Evolutionary conservation across 2,888 invertebrate genomes (phyloP), one percentile per base, ranked within the genome.

Genomic region (Carcina quercana): DNA sequence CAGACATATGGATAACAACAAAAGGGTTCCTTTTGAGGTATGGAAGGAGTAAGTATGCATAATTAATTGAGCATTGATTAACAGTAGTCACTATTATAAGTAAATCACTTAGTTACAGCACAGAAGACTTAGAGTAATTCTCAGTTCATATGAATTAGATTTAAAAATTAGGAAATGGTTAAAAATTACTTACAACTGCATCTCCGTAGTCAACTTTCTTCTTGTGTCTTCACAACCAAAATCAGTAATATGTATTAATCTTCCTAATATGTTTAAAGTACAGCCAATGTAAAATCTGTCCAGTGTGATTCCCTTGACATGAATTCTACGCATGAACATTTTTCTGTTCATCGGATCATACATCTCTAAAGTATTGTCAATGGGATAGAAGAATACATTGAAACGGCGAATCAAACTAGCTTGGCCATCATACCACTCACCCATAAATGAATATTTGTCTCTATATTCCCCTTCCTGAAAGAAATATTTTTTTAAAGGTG

Each of bases 391-490:
- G 50, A 90, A 90, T 28, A 96, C 72, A 52, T 89, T 86, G 66
- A 94, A 96, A 40, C 89, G 88, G 50, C 92, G 89, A 13, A 89
- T 73, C 10, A 92, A 85, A 22, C 89, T 89, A 0, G 94, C 90
- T 53, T 92, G 89, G 46, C 89, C 88, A 62, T 96, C 96, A 59
- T 90, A 94, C 95, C 95, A 97, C 78, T 96, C 95, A 2, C 92
- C 92, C 36, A 89, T 67, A 68, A 94, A 93, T 3, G 85, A 70
- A 47, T 86, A 79, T 61, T 85, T 86, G 34, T 87, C 85, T 35
- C 52, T 75, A 50, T 84, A 87, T 25, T 85, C 76, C 34, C 78
- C 85, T 42, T 84, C 82, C 80, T 83, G 46, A 30, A 66, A 57
- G 26, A 11, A 11, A 14, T n/a, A 28, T 28, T 6, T 15, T 15